phyloP scores from a whole-genome alignment of 2,888 invertebrate genomes.

The Papilio protenor region DNA sequence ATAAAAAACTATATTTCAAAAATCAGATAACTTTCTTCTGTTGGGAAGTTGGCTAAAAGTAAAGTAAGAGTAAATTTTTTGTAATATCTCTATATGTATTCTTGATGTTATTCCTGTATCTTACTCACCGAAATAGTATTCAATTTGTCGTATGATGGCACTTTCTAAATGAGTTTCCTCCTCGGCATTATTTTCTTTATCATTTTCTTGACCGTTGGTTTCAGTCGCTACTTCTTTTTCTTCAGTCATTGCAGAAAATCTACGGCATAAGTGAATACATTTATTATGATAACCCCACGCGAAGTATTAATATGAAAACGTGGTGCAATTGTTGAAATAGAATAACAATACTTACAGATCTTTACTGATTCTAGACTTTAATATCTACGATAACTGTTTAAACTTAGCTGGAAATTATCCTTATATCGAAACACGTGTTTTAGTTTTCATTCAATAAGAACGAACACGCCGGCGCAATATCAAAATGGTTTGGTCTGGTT shows the following conservation, averaged over 20 bases:
- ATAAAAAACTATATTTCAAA: too few species aligned
- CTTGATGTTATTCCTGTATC: neutral
- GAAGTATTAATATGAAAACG: conserved; percentile 27
- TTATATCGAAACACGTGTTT: conserved; percentile 41
- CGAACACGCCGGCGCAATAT: conserved; percentile 49
- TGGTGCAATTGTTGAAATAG: conserved; percentile 7
- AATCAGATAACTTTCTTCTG: too few species aligned
- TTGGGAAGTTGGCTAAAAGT: too few species aligned
- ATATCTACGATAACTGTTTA: neutral
- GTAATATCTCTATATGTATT: too few species aligned
- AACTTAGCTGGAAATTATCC: conserved; percentile 11
- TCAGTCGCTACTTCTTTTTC: conserved; percentile 66
- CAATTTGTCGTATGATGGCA: conserved; percentile 88
- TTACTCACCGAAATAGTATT: conserved; percentile 85
- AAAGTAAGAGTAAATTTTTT: too few species aligned
- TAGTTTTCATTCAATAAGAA: conserved; percentile 34
- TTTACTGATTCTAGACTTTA: neutral
- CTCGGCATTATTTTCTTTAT: conserved; percentile 55
- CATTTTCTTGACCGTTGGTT: conserved; percentile 64
- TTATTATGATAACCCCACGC: conserved; percentile 6
- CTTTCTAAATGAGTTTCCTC: conserved; percentile 78
- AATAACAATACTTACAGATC: conserved; percentile 9
- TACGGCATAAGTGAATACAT: conserved; percentile 43
- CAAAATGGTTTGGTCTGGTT: neutral
- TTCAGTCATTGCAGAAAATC: conserved; percentile 67